Evolutionary conservation across 2,113 vertebrate species (phyloP).

Genomic region (Sylvietta virens): DNA sequence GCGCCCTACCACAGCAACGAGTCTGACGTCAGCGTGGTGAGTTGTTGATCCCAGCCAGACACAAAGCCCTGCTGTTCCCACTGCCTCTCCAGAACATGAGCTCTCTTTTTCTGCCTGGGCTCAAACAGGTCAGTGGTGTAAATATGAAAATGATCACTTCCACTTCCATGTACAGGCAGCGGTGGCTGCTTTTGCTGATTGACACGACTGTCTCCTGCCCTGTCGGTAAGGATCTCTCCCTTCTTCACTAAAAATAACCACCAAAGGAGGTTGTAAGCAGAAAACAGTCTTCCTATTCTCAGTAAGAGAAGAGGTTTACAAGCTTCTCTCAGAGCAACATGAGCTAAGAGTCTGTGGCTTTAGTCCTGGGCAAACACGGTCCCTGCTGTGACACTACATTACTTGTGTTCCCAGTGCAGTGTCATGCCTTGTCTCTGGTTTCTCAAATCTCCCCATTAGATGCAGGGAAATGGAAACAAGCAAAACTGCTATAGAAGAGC

Average conservation of each 20-base stretch:
- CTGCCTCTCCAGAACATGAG: not conserved
- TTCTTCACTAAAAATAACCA: not conserved
- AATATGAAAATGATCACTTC: conserved; percentile 79
- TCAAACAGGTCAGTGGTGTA: conserved; percentile 76
- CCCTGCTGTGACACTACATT: not conserved
- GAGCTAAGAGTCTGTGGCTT: not conserved
- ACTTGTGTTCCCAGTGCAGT: not conserved
- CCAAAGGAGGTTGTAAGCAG: not conserved
- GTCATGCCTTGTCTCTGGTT: not conserved
- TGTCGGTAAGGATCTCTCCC: conserved; percentile 43
- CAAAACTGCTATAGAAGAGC: not conserved
- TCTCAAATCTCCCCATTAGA: not conserved
- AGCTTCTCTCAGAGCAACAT: not conserved
- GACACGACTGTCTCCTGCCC: conserved; percentile 74
- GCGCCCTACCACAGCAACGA: conserved; percentile 49
- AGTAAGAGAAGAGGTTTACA: not conserved
- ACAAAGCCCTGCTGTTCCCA: not conserved
- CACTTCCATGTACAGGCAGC: conserved; percentile 75
- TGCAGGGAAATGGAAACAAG: not conserved
- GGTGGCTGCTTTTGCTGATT: conserved; percentile 73
- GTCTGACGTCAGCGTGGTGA: not conserved
- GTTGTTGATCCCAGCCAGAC: not conserved
- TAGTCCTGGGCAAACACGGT: not conserved
- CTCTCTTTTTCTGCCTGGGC: not conserved
- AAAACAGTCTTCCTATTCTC: not conserved